phyloP scores from a whole-genome alignment of 2,888 invertebrate genomes.

The Thalpophila matura region DNA sequence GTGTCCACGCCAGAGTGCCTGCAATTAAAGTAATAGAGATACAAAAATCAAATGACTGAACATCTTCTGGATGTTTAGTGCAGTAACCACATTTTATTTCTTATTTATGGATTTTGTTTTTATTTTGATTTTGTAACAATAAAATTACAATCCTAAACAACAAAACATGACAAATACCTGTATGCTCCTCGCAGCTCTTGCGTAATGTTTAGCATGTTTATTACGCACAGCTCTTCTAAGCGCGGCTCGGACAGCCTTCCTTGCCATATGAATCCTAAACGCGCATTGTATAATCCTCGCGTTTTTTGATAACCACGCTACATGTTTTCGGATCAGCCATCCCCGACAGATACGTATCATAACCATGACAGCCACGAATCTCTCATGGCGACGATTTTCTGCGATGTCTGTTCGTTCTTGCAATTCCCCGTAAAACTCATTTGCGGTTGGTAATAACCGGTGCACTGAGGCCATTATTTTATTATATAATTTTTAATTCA shows the following conservation, averaged over 20 bases:
- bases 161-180: constrained; percentile 74
- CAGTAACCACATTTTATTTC: too few relatives aligned
- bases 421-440: constrained; percentile 76
- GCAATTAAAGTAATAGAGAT: constrained; percentile 13
- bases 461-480: constrained; percentile 81
- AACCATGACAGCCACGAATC: constrained; percentile 77
- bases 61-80: too few relatives aligned
- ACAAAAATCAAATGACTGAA: too few relatives aligned
- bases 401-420: constrained; percentile 76
- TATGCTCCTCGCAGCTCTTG: constrained; percentile 76
- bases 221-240: constrained; percentile 78
- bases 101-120: too few relatives aligned
- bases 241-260: constrained; percentile 76
- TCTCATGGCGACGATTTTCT: constrained; percentile 70
- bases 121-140: too few relatives aligned
- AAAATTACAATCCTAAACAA: background rate
- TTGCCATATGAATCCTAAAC: constrained; percentile 78
- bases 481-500: constrained; percentile 3
- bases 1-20: constrained; percentile 85
- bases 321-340: constrained; percentile 80
- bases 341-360: constrained; percentile 80
- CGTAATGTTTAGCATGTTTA: constrained; percentile 80
- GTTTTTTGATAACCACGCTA: constrained; percentile 80
- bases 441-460: constrained; percentile 69
- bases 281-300: constrained; percentile 84